A percentile compares a stretch with the other conserved stretches of the same genome.
These are phyloP conservation scores for Columba janthina DNA, from an alignment of 2,113 vertebrate genomes.

Conservation along the genomic window DNA sequence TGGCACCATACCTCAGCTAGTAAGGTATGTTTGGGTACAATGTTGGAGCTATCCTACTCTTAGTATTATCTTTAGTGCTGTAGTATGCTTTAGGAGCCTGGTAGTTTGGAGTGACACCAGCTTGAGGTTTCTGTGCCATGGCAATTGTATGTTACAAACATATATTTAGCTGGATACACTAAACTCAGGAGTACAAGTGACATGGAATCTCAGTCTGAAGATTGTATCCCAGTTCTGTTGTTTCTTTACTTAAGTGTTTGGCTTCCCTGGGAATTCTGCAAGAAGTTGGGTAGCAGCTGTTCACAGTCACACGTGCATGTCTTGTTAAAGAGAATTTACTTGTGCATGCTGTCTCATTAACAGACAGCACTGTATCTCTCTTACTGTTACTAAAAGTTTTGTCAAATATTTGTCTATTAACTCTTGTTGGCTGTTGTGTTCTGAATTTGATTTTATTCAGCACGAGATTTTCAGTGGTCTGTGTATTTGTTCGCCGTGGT, in stretches of 20 bases:
- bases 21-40: neutral
- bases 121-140: neutral
- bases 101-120: neutral
- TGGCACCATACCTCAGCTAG: neutral
- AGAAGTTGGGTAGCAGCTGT: neutral
- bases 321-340: neutral
- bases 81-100: neutral
- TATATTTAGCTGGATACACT: neutral
- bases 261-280: neutral
- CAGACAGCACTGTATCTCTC: neutral
- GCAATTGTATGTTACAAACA: neutral
- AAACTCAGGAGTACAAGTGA: neutral
- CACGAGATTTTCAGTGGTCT: neutral
- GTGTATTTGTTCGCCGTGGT: neutral
- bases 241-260: neutral
- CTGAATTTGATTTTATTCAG: neutral
- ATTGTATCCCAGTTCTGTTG: neutral
- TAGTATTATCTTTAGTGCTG: neutral
- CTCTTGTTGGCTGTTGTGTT: neutral
- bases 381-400: neutral
- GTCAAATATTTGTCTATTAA: neutral
- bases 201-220: neutral
- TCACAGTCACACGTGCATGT: neutral
- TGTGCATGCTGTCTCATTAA: neutral
- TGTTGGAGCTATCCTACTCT: neutral